These are phyloP conservation scores for Hybognathus amarus DNA, from an alignment of 2,797 vertebrate genomes.

Conservation along the genomic window DNA sequence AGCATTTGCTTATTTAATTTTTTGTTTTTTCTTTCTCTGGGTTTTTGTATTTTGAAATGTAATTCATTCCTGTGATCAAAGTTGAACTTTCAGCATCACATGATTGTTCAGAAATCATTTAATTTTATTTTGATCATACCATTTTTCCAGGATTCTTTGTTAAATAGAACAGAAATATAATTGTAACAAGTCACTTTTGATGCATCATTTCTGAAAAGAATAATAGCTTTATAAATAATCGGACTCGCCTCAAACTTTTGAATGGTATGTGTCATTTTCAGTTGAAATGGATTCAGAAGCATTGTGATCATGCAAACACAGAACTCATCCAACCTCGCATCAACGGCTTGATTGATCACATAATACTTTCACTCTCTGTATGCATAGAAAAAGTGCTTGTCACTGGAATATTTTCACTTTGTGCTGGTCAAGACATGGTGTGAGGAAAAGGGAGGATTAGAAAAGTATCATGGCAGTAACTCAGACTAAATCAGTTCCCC, in stretches of 20 bases:
- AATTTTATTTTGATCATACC: too few species aligned
- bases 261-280: background rate
- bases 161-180: too few species aligned
- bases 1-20: too few species aligned
- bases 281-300: background rate
- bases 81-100: background rate
- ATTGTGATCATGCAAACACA: background rate
- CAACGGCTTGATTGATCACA: background rate
- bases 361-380: background rate
- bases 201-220: background rate
- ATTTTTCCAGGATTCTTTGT: too few species aligned
- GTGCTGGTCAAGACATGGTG: background rate
- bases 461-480: background rate
- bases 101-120: background rate
- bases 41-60: too few species aligned
- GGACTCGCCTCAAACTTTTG: background rate
- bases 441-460: background rate
- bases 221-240: background rate
- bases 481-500: background rate
- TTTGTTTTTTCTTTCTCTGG: too few species aligned
- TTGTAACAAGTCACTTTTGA: too few species aligned
- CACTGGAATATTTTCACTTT: background rate
- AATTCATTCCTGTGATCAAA: too few species aligned
- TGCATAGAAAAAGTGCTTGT: background rate
- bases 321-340: background rate